Conservation (phyloP, 2,797 vertebrate genomes). For the Poecilia wingei region DNA sequence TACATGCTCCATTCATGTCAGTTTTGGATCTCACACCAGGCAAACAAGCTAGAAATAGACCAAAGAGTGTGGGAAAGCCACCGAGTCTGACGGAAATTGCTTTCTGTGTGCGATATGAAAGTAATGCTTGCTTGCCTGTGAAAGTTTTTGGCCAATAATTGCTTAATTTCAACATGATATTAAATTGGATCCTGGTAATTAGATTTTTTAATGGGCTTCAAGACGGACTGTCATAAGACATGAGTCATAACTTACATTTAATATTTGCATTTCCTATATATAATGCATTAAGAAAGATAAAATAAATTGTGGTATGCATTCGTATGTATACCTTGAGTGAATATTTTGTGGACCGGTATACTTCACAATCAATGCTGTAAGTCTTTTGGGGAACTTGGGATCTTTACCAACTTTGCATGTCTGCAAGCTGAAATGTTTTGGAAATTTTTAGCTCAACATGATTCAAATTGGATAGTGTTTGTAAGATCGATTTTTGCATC, state of each 20-base stretch:
- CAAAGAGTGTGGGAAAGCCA: constrained; percentile 60
- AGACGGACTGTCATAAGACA: background rate
- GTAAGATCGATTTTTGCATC: background rate
- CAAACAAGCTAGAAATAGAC: constrained; percentile 64
- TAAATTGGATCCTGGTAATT: background rate
- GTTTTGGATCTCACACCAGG: constrained; percentile 42
- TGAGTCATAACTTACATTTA: background rate
- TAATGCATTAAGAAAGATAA: background rate
- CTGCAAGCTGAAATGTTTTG: background rate
- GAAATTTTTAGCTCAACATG: background rate
- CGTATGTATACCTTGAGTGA: background rate
- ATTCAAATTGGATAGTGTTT: background rate
- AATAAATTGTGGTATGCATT: background rate
- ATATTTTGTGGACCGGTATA: background rate
- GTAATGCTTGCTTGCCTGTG: background rate
- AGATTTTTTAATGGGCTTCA: background rate
- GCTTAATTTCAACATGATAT: background rate
- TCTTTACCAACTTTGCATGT: background rate
- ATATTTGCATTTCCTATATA: background rate
- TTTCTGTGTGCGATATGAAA: constrained; percentile 31
- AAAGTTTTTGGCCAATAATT: constrained; percentile 8
- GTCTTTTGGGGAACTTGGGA: background rate
- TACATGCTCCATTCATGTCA: constrained; percentile 45
- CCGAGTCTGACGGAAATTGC: constrained; percentile 9
- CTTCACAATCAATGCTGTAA: background rate